phyloP scores from a whole-genome alignment of 2,797 vertebrate genomes.

The Gobionotothen gibberifrons region DNA sequence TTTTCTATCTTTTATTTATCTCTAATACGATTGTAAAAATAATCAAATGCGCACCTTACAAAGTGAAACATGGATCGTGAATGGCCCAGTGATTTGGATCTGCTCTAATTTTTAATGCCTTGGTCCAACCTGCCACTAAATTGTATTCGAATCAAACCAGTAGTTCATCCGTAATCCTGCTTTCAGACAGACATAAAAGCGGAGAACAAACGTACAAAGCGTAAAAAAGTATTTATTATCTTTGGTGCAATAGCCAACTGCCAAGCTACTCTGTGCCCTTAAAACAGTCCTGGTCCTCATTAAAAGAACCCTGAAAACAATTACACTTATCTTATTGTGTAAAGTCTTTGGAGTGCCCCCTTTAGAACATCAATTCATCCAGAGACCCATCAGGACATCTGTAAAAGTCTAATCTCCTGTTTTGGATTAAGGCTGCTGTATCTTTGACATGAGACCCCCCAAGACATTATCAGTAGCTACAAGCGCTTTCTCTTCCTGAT shows the following conservation, averaged over 20 bases:
- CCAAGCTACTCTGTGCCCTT: neutral
- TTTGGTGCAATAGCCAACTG: neutral
- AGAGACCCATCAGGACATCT: neutral
- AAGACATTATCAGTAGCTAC: slow-evolving; percentile 25
- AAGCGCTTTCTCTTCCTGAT: slow-evolving; percentile 23
- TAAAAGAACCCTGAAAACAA: no score
- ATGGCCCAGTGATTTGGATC: no score
- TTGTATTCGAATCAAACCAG: no score
- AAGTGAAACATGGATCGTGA: no score
- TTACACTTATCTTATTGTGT: neutral
- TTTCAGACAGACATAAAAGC: no score
- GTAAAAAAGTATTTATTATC: neutral
- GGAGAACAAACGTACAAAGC: no score
- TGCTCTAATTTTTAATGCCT: no score
- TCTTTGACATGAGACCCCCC: slow-evolving; percentile 25
- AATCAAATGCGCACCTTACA: no score
- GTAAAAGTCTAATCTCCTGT: slow-evolving; percentile 13
- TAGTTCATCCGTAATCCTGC: no score
- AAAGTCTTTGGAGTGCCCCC: neutral
- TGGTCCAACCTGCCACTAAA: no score
- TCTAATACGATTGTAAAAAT: no score
- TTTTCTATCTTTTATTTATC: no score
- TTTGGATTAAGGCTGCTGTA: slow-evolving; percentile 17
- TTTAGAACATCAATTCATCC: neutral
- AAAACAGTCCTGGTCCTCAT: neutral